Base-by-base conservation (phyloP, 2,113 vertebrate genomes). In the Ophthalmolycus amberensis region DNA sequence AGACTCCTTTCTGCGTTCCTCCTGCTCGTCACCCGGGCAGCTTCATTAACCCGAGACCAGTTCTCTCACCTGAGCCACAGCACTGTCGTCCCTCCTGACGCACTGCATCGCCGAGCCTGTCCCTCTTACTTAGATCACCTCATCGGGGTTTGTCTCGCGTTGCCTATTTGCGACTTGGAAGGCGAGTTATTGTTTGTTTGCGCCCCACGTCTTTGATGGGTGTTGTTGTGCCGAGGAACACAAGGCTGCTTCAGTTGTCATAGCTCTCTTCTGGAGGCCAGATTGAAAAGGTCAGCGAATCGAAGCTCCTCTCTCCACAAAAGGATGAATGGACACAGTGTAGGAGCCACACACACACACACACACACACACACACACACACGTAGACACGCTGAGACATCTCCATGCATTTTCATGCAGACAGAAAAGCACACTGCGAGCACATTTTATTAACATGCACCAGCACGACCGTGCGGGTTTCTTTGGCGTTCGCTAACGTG, bases 271-370 rank as follows among this genome's bases (percentile, higher is more conserved):
- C 82, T 81, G 84, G 84, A 88, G 82, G 91, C 89, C 89, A 59
- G 77, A 82, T 85, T 91, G 89, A 94, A 93, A 94, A 94, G 92
- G 91, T 94, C 93, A 94, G 42, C 46, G 88, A 90, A 88, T 88
- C 90, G 91, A 90, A 86, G 85, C 83, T 84, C 65, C 77, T 62
- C 83, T 91, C 80, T 85, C 34, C 34, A 73, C 72, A 52, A 59
- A n/a, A 85, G 78, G 69, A 90, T 82, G 84, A 89, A 90, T 91
- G 69, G 86, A 82, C 67, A 16, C 32, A 63, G 80, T 79, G 76
- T 75, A 16, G 58, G 72, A 82, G 75, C 70, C 52, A 54, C 75
- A 67, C 65, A 74, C 68, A 44, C 37, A 65, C 56, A 63, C 58
- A 54, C 63, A 78, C 29, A 59, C 68, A 29, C 63, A 42, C 63